These are phyloP conservation scores for Pocota personata DNA, from an alignment of 2,888 invertebrate species.

Conservation along the genomic window DNA sequence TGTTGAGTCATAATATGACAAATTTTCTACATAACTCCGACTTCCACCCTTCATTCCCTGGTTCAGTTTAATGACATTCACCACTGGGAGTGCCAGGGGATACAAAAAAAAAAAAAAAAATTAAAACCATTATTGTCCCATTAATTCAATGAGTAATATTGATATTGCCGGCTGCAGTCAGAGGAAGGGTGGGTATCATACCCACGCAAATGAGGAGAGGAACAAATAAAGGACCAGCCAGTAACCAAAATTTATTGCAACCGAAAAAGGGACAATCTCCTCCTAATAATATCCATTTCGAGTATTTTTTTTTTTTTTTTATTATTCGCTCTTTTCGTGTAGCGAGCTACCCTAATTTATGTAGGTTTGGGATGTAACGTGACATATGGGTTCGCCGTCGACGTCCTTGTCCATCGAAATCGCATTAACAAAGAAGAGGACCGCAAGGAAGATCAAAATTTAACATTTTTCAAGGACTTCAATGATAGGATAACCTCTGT, in stretches of 20 bases:
- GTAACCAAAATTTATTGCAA: constrained; percentile 61
- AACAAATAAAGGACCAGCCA: constrained; percentile 26
- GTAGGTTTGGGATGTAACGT: constrained; percentile 43
- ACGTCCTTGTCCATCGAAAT: constrained; percentile 48
- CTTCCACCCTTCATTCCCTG: background rate
- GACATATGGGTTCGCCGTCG: constrained; percentile 50
- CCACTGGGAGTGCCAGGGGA: constrained; percentile 39
- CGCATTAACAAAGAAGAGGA: constrained; percentile 42
- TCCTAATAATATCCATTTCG: constrained; percentile 25
- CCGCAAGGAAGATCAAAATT: constrained; percentile 22
- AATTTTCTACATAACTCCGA: constrained; percentile 38
- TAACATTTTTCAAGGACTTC: constrained; percentile 7
- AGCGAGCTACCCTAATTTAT: constrained; percentile 45
- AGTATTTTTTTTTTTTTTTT: background rate
- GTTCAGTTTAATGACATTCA: constrained; percentile 39
- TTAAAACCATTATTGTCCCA: constrained; percentile 64
- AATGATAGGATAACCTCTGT: background rate
- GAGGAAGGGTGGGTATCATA: constrained; percentile 28
- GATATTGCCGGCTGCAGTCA: constrained; percentile 49
- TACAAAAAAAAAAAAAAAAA: constrained; percentile 26
- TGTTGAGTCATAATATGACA: constrained; percentile 71
- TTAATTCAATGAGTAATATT: constrained; percentile 66
- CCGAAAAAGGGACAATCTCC: constrained; percentile 17
- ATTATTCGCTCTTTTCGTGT: background rate
- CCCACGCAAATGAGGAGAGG: constrained; percentile 30